Evolutionary conservation across 1,140 invertebrate species (phyloP), one percentile per base, ranked within the genome.

Genomic region (Heliconius eleuchia): DNA sequence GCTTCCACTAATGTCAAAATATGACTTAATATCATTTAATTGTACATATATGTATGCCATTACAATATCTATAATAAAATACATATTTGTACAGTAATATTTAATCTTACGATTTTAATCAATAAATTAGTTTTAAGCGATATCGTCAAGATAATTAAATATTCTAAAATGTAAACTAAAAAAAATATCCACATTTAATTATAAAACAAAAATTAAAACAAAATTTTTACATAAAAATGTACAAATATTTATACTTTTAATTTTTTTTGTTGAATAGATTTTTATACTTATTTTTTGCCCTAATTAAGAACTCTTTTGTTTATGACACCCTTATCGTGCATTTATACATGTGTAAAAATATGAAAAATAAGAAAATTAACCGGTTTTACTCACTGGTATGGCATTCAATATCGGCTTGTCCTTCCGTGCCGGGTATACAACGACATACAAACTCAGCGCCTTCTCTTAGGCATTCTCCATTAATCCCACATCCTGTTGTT

Each of bases 371-470:
- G 3, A 46, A 46, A 4, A 27, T 72, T 46, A 71, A 74, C 13
- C 57, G 18, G 18, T 66, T 74, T 70, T 85, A 96, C 96, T 97
- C 96, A 98, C 98, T 97, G 96, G 96, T 96, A 71, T 95, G 95
- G 94, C 97, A 98, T 84, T 97, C 96, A 82, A 96, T 95, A 83
- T 97, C 96, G 30, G 97, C 96, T 84, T 96, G 96, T 84, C 97
- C 97, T 88, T 95, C 96, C 76, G 96, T 97, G 82, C 97, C 97
- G 50, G 96, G 96, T 71, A 96, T 96, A 95, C 98, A 98, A 86
- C 96, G 95, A 92, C 98, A 99, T 16, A 97, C 96, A 92, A 98
- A 98, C 86, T 96, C 96, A 79, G 96, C 96, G 81, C 96, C 96
- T 92, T 97, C 96, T 60, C 96, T 95, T 79, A 98, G 96, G 90